phyloP scores from a whole-genome alignment of 2,113 vertebrate species.

The Meleagris gallopavo region DNA sequence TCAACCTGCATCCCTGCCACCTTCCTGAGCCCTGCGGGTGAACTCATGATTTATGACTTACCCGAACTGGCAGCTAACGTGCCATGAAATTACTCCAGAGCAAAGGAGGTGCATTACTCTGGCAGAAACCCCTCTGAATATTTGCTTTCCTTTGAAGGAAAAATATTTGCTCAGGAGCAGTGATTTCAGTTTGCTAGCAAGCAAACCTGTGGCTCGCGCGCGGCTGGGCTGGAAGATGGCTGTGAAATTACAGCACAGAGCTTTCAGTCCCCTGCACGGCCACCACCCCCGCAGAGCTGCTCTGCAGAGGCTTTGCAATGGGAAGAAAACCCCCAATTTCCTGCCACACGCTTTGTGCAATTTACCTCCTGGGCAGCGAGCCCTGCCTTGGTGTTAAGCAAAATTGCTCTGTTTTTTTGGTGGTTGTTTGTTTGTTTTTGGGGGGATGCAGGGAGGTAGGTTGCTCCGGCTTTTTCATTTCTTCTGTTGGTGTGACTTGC shows the following conservation, averaged over 20 bases:
- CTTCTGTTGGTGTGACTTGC: neutral
- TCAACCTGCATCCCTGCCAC: neutral
- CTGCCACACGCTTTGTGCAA: neutral
- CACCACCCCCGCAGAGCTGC: fast-evolving
- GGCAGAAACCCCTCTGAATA: neutral
- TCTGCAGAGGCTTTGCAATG: neutral
- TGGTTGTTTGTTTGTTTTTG: neutral
- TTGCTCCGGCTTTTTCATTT: neutral
- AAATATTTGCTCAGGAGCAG: neutral
- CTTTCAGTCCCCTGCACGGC: neutral
- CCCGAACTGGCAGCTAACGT: neutral
- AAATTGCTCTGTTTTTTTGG: neutral
- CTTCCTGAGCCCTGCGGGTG: neutral
- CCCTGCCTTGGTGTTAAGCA: neutral
- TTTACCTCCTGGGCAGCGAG: neutral
- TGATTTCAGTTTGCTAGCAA: neutral
- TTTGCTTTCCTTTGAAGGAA: conserved; percentile 49
- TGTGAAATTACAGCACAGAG: conserved; percentile 42
- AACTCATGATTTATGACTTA: neutral
- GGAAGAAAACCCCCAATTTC: neutral
- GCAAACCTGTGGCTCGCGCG: neutral
- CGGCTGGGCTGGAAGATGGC: neutral
- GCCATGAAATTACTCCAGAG: conserved; percentile 49
- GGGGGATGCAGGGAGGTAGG: too few relatives aligned
- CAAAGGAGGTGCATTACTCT: neutral